Evolutionary conservation across 1,140 invertebrate genomes (phyloP), one percentile per base, ranked within the genome.

Genomic region (Thrips palmi): DNA sequence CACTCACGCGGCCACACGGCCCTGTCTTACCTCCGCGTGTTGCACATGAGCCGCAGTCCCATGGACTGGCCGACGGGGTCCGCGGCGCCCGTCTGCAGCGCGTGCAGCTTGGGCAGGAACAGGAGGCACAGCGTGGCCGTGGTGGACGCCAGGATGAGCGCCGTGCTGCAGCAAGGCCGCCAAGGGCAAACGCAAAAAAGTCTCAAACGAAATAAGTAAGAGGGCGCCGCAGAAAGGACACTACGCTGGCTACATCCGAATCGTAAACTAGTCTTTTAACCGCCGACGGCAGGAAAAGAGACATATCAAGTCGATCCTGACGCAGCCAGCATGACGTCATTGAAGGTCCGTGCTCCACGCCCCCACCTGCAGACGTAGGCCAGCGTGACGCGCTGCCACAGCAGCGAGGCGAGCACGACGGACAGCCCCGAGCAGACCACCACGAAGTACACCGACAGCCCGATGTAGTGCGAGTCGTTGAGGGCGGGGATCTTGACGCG

Each of bases 401-500:
- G 73, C 8, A 91, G 66, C 49, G 83, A 85, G 4, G 82, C 84
- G 37, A 87, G 60, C 0, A 82, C 77, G 0, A 89, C 80, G 2
- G 87, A 80, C 47, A 86, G 77, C 4, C 75, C 69, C 30, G 80
- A 82, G 20, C 81, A 86, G 39, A 91, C 81, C 11, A 92, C 82
- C 2, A 87, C 84, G 34, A 81, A 86, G 54, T 93, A 92, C 1
- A 93, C 85, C 45, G 81, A 87, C 52, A 91, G 74, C 3, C 82
- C 83, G 45, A 97, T 96, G 57, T 94, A 93, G 54, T 96, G 89
- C 11, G 87, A 93, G 58, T 97, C 93, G 55, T 97, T 97, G 7
- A 97, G 60, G 0, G 88, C 89, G n/a, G 88, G 82, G 47, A 97
- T 91, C 56, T 85, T 93, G 1, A 97, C 89, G 49, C 92, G 80